These are phyloP conservation scores for Haliclystus octoradiatus DNA, from an alignment of 30 jellyfish, hydroid and myxozoan species.

Conservation along the genomic window DNA sequence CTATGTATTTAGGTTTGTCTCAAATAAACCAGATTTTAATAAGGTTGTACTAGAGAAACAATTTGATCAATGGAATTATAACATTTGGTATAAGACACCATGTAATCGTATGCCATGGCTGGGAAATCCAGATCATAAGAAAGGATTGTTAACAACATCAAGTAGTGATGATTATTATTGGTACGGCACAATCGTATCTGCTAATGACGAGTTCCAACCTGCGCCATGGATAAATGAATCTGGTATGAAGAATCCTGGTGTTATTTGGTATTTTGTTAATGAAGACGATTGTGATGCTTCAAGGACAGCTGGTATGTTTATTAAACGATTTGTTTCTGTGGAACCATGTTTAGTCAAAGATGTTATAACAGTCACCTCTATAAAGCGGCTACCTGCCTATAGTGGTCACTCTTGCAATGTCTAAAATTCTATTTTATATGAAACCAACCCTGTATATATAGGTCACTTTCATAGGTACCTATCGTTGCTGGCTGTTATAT, in stretches of 20 bases:
- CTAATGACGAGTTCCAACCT: constrained; percentile 30
- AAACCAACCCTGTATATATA: too few relatives aligned
- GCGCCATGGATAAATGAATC: constrained; percentile 59
- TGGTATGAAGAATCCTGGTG: constrained; percentile 48
- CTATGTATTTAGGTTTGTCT: background rate
- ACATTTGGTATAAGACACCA: constrained; percentile 27
- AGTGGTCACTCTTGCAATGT: too few relatives aligned
- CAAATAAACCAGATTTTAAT: background rate
- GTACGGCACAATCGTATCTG: constrained; percentile 76
- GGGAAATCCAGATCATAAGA: constrained; percentile 22
- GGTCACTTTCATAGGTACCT: too few relatives aligned
- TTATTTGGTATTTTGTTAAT: constrained; percentile 87
- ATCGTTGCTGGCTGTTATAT: too few relatives aligned
- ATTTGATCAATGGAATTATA: constrained; percentile 55
- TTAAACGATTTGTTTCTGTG: background rate
- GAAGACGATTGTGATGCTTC: constrained; percentile 81
- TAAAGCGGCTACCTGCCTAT: too few relatives aligned
- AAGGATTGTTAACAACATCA: constrained; percentile 66
- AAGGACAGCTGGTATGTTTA: constrained; percentile 27
- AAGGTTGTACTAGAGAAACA: constrained; percentile 35
- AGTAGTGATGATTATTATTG: constrained; percentile 13
- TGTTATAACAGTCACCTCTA: background rate
- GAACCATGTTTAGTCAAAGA: background rate
- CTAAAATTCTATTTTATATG: too few relatives aligned
- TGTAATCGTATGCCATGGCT: constrained; percentile 72